These are phyloP conservation scores for Polydrusus cervinus DNA, from an alignment of 2,888 invertebrate genomes.

Conservation along the genomic window DNA sequence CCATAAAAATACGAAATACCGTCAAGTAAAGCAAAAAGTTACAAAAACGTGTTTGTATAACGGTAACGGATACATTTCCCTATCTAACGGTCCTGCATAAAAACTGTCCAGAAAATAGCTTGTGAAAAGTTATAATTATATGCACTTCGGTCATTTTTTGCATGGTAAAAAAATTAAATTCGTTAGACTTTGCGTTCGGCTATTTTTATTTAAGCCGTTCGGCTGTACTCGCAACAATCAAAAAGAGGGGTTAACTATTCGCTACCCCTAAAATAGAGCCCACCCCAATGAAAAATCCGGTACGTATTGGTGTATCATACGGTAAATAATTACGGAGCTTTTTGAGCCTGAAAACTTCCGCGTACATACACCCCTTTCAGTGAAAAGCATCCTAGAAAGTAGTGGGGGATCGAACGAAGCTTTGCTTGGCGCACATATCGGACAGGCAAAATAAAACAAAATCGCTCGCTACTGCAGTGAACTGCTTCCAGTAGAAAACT, in stretches of 20 bases:
- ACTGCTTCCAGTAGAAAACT: slow-evolving; percentile 51
- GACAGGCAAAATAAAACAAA: slow-evolving; percentile 67
- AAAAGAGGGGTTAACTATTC: slow-evolving; percentile 24
- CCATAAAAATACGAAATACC: too few relatives aligned
- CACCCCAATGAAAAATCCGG: slow-evolving; percentile 21
- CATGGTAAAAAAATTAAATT: slow-evolving; percentile 12
- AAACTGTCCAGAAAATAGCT: neutral
- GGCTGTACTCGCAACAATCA: neutral
- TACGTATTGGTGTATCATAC: slow-evolving; percentile 20
- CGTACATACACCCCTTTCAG: slow-evolving; percentile 49
- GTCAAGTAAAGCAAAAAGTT: neutral
- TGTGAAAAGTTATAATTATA: slow-evolving; percentile 12
- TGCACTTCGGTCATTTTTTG: slow-evolving; percentile 12
- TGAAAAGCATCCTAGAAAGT: slow-evolving; percentile 50
- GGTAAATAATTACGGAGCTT: slow-evolving; percentile 37
- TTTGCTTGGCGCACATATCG: slow-evolving; percentile 55
- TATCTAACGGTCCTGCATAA: neutral
- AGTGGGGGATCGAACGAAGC: slow-evolving; percentile 52
- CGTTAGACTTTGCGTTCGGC: neutral
- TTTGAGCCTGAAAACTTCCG: slow-evolving; percentile 39
- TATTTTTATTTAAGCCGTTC: neutral
- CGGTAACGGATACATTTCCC: neutral
- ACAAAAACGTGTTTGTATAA: slow-evolving; percentile 10
- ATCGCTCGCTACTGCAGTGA: slow-evolving; percentile 67
- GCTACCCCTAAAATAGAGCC: slow-evolving; percentile 23